These are phyloP conservation scores for Megaustenia siamemsis DNA, from an alignment of 2,888 invertebrate species.

Conservation along the genomic window DNA sequence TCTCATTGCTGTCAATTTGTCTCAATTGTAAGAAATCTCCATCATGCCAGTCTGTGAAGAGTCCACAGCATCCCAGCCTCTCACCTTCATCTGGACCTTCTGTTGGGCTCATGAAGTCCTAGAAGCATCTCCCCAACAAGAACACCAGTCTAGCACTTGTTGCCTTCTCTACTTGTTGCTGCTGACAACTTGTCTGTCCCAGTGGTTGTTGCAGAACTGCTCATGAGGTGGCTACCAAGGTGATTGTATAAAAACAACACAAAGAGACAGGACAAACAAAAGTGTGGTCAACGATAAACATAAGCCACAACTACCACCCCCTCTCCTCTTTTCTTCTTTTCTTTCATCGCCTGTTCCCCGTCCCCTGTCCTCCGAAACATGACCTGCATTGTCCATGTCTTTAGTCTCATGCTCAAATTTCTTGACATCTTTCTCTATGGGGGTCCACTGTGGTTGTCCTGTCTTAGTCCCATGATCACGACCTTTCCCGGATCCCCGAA, in stretches of 20 bases:
- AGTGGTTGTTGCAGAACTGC: no score
- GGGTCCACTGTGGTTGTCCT: slow-evolving; percentile 2
- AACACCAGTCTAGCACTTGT: no score
- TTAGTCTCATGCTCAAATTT: not conserved
- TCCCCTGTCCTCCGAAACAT: not conserved
- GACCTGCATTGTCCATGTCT: not conserved
- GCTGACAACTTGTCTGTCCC: no score
- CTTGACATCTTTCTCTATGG: not conserved
- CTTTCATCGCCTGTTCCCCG: not conserved
- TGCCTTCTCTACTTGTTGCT: no score
- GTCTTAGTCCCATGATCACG: not conserved
- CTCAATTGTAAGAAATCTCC: no score
- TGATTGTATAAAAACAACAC: not conserved
- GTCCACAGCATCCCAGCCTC: no score
- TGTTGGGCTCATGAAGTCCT: no score
- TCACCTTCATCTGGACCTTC: no score
- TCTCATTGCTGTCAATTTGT: no score
- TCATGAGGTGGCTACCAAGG: no score
- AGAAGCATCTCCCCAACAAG: no score
- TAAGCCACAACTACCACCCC: not conserved
- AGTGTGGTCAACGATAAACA: not conserved
- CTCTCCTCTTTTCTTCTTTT: slow-evolving; percentile 10
- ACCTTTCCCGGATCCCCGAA: not conserved
- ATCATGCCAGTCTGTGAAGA: no score
- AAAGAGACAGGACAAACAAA: not conserved